Conservation (phyloP, 1,140 invertebrate species). For the Orchestia grillus region DNA sequence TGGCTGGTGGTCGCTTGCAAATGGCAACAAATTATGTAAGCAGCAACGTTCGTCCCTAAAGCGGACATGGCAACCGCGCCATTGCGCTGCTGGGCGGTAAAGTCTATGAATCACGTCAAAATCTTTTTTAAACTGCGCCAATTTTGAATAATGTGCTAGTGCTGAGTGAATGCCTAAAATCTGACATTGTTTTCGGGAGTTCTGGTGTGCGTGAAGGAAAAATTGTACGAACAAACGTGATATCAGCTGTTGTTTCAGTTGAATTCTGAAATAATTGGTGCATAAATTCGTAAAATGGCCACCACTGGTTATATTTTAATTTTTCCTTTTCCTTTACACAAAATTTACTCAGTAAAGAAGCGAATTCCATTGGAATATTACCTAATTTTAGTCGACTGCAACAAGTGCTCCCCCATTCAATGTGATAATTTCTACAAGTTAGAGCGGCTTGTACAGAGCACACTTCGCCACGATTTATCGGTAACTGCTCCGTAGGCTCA, state of each 20-base stretch:
- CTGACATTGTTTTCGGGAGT: too few relatives aligned
- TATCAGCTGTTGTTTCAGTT: neutral
- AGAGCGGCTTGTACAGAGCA: neutral
- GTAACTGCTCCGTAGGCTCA: neutral
- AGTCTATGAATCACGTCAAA: too few relatives aligned
- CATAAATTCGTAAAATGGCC: neutral
- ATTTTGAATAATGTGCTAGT: too few relatives aligned
- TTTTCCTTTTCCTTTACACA: too few relatives aligned
- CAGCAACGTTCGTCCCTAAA: too few relatives aligned
- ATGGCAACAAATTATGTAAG: too few relatives aligned
- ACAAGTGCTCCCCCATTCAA: neutral
- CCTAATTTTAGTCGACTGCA: neutral
- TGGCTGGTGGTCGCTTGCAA: too few relatives aligned
- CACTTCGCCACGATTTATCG: neutral
- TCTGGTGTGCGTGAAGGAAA: neutral
- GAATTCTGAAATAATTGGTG: neutral
- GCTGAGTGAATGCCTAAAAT: too few relatives aligned
- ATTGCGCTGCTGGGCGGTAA: too few relatives aligned
- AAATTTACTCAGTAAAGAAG: neutral
- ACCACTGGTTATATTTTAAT: neutral
- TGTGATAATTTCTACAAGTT: neutral
- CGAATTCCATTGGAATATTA: neutral
- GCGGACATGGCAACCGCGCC: too few relatives aligned
- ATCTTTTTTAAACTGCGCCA: too few relatives aligned
- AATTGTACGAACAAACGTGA: neutral